Evolutionary conservation across 37 sponge, comb jelly and placozoan species (phyloP).

Genomic region (Halichondria panicea): DNA sequence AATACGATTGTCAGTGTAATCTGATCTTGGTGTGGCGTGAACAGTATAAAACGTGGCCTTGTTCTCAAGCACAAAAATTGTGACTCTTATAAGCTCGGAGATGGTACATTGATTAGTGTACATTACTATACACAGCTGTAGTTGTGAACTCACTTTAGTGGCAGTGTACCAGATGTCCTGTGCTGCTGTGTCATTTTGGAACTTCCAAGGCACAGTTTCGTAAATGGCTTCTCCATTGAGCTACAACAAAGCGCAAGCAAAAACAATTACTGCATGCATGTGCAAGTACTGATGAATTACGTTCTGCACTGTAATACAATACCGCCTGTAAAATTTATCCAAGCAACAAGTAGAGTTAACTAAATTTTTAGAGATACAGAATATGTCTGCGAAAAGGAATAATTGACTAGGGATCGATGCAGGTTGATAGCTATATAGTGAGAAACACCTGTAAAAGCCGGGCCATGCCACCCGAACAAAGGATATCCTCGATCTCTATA

Average conservation of each 20-base stretch:
- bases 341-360: not conserved
- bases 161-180: conserved; percentile 71
- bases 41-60: not conserved
- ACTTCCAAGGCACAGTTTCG: conserved; percentile 55
- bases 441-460: too few species aligned
- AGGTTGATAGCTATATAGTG: too few species aligned
- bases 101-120: too few species aligned
- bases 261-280: not conserved
- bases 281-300: not conserved
- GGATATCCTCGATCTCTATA: too few species aligned
- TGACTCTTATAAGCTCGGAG: not conserved
- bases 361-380: not conserved
- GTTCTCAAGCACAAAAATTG: not conserved
- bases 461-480: too few species aligned
- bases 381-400: too few species aligned
- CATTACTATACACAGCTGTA: too few species aligned
- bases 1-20: too few species aligned
- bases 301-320: too few species aligned
- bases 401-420: too few species aligned
- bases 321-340: conserved; percentile 14
- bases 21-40: not conserved
- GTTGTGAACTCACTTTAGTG: conserved; percentile 41
- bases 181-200: conserved; percentile 66
- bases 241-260: conserved; percentile 1
- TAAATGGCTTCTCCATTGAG: conserved; percentile 85